Evolutionary conservation across 1,140 invertebrate species (phyloP).

Genomic region (Halictus rubicundus): DNA sequence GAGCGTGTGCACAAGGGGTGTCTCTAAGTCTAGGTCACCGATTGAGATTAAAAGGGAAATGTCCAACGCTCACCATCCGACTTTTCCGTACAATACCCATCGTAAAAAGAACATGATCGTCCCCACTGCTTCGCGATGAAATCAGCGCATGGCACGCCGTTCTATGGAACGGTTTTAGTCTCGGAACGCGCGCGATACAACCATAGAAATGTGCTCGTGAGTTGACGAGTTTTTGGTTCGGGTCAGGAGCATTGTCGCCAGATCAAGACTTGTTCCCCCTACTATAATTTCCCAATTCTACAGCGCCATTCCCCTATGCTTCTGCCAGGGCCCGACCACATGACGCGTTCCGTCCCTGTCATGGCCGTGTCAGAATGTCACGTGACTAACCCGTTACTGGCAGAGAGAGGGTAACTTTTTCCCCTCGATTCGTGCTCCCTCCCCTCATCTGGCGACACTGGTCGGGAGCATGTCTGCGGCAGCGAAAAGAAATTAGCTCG

Average conservation of each 20-base stretch:
- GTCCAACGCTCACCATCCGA: neutral
- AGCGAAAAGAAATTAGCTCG: neutral
- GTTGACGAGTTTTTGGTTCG: neutral
- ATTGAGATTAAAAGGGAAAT: too few relatives aligned
- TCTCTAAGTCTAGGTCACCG: neutral
- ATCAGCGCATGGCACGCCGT: conserved; percentile 26
- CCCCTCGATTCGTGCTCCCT: too few relatives aligned
- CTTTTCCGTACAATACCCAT: neutral
- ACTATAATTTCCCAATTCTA: too few relatives aligned
- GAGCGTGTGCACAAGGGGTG: conserved; percentile 44
- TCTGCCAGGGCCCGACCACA: too few relatives aligned
- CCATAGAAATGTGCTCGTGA: neutral
- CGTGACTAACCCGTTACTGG: too few relatives aligned
- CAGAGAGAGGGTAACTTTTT: too few relatives aligned
- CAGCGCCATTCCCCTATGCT: too few relatives aligned
- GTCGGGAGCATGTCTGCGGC: neutral
- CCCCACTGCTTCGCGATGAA: neutral
- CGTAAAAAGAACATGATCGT: neutral
- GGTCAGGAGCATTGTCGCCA: neutral
- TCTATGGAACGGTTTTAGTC: neutral
- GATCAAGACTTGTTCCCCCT: too few relatives aligned
- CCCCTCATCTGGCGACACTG: too few relatives aligned
- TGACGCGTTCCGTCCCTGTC: too few relatives aligned
- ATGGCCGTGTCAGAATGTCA: too few relatives aligned
- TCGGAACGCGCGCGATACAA: neutral